Conservation (phyloP, 2,888 invertebrate species). For the Thera obeliscata region DNA sequence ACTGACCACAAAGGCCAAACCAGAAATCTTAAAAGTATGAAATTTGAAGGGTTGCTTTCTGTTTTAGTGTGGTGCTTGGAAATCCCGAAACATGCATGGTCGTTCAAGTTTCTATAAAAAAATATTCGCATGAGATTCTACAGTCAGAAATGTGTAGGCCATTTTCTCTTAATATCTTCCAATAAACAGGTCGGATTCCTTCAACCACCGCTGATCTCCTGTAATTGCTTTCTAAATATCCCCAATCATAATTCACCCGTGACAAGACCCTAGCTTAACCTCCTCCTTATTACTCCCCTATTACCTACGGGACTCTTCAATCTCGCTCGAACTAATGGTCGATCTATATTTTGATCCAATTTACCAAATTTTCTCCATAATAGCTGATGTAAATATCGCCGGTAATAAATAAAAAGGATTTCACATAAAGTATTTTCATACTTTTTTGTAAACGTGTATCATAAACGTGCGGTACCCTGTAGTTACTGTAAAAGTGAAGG, state of each 20-base stretch:
- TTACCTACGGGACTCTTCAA: conserved; percentile 36
- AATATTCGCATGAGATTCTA: no score
- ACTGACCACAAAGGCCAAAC: no score
- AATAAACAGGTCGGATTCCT: conserved; percentile 33
- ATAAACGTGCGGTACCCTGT: conserved; percentile 20
- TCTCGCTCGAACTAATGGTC: conserved; percentile 35
- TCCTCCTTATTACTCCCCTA: conserved; percentile 38
- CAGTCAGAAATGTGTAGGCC: conserved; percentile 21
- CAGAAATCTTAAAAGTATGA: no score
- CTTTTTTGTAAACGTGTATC: conserved; percentile 23
- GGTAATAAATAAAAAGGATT: conserved; percentile 36
- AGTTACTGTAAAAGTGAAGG: conserved; percentile 47
- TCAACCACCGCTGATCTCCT: conserved; percentile 30
- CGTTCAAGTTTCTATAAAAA: no score
- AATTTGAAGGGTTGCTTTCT: no score
- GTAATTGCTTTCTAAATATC: conserved; percentile 39
- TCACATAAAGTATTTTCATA: conserved; percentile 25
- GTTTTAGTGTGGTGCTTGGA: no score
- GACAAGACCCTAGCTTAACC: conserved; percentile 30
- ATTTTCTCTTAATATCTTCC: conserved; percentile 32
- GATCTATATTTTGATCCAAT: conserved; percentile 37
- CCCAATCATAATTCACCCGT: conserved; percentile 37
- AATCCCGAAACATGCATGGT: no score
- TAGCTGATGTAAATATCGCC: conserved; percentile 18
- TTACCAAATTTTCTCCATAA: conserved; percentile 27